Base-by-base conservation (phyloP, 2,113 vertebrate species). In the Cyanoderma ruficeps region DNA sequence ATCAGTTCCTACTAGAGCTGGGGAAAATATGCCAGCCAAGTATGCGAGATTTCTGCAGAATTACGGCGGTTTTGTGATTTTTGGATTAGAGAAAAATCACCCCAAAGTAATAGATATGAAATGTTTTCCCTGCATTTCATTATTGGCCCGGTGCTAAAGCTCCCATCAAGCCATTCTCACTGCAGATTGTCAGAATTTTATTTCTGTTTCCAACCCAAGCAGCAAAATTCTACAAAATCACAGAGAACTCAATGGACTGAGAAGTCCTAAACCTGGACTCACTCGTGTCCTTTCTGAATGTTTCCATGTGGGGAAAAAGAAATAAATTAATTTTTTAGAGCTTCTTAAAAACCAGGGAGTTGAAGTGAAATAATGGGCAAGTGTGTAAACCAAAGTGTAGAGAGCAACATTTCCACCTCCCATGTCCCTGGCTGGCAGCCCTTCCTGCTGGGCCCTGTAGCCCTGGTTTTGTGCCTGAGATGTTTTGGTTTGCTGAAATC, bases 51-150 rank as follows among this genome's bases (percentile, higher is more conserved):
- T 84, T 89, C 86, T 15, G 6, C 69, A 78, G 80, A 93, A 96
- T 83, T 95, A 87, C 83, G 78, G 93, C 22, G 16, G 60, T 89
- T 94, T 75, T 24, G 87, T 89, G 76, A 91, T 91, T 94, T 92
- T 87, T 91, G 80, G 80, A 95, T 94, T 78, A 81, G 71, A 80
- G 88, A 83, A 90, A 93, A 91, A 74, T 79, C 70, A 83, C 50
- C 10, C 24, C 31, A 10, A 90, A 74, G 79, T 64, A 67, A 83
- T 55, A 87, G 25, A 55, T 67, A 47, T 4, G 35, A 59, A 80
- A 87, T 83, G 81, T 91, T 97, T 96, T 83, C 68, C 44, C 71
- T 83, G 68, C 31, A 83, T 94, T 94, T 90, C 75, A 70, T 88
- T 86, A 59, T 41, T 64, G 79, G 50, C 82, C 64, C 5, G 0